A percentile compares a stretch with the other conserved stretches of the same genome.
These are phyloP conservation scores for Zaprionus vittiger DNA, from an alignment of 1,140 invertebrate species.

Conservation along the genomic window DNA sequence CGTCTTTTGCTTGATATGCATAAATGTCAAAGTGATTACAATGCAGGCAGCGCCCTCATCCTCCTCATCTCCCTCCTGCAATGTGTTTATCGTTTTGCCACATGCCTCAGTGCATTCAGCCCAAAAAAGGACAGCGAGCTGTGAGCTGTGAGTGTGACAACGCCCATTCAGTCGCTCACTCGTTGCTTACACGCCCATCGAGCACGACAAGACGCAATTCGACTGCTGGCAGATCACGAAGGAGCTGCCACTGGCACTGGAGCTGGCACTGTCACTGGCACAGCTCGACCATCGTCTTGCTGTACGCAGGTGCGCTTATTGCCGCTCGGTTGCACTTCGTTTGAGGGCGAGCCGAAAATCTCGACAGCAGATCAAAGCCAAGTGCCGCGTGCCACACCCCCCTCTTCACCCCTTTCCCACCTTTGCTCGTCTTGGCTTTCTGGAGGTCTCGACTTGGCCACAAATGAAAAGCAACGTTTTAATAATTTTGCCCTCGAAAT, in stretches of 20 bases:
- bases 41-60: conserved; percentile 47
- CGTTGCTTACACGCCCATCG: conserved; percentile 78
- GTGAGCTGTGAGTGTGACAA: conserved; percentile 63
- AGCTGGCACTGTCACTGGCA: background rate
- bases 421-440: background rate
- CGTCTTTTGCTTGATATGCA: conserved; percentile 76
- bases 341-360: conserved; percentile 77
- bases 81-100: conserved; percentile 81
- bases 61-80: conserved; percentile 34
- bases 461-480: conserved; percentile 70
- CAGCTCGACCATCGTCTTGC: conserved; percentile 54
- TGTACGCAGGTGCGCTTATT: conserved; percentile 80
- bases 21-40: conserved; percentile 84
- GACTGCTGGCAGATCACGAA: background rate
- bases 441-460: conserved; percentile 24
- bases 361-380: conserved; percentile 76
- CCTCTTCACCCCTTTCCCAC: conserved; percentile 30
- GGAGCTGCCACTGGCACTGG: conserved; percentile 15
- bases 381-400: conserved; percentile 16
- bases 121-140: conserved; percentile 44
- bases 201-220: conserved; percentile 59
- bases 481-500: conserved; percentile 72
- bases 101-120: conserved; percentile 60
- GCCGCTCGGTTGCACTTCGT: conserved; percentile 73
- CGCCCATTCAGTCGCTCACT: conserved; percentile 74